Conservation (phyloP, 2,888 invertebrate genomes). For the Meteorus cinctellus region DNA sequence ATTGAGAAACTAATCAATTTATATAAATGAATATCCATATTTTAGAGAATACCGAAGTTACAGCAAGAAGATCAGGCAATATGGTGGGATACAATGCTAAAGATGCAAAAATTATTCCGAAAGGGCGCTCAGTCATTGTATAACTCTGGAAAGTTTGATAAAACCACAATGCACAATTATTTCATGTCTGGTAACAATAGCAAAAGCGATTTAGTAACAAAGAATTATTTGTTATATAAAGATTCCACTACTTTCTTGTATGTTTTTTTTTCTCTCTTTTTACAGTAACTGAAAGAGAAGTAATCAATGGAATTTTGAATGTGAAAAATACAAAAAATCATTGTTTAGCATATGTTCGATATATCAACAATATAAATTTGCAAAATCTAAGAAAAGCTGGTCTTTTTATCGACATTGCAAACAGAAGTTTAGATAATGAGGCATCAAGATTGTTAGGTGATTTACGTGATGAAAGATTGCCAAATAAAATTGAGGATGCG, state of each 20-base stretch:
- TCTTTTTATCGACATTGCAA: constrained; percentile 95
- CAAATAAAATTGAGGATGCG: constrained; percentile 89
- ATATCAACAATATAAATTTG: constrained; percentile 97
- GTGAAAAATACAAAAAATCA: constrained; percentile 97
- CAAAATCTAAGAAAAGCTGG: constrained; percentile 95
- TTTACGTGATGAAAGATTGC: constrained; percentile 91
- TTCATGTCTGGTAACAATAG: constrained; percentile 91
- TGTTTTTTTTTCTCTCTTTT: constrained; percentile 48
- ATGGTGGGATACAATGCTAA: constrained; percentile 98
- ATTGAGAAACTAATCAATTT: neutral
- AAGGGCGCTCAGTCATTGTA: constrained; percentile 93
- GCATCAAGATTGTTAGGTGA: constrained; percentile 92
- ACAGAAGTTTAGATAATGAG: constrained; percentile 93
- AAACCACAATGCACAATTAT: constrained; percentile 97
- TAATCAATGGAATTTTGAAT: constrained; percentile 94
- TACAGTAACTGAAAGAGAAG: constrained; percentile 96
- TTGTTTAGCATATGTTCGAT: constrained; percentile 93
- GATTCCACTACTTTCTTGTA: constrained; percentile 27
- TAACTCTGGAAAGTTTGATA: constrained; percentile 88
- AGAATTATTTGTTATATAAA: neutral
- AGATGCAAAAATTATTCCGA: constrained; percentile 95
- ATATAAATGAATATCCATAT: neutral
- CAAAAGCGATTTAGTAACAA: neutral
- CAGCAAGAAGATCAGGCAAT: constrained; percentile 97
- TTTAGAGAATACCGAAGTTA: constrained; percentile 90